Conservation (phyloP, 2,797 vertebrate genomes). For the Setipinna tenuifilis region DNA sequence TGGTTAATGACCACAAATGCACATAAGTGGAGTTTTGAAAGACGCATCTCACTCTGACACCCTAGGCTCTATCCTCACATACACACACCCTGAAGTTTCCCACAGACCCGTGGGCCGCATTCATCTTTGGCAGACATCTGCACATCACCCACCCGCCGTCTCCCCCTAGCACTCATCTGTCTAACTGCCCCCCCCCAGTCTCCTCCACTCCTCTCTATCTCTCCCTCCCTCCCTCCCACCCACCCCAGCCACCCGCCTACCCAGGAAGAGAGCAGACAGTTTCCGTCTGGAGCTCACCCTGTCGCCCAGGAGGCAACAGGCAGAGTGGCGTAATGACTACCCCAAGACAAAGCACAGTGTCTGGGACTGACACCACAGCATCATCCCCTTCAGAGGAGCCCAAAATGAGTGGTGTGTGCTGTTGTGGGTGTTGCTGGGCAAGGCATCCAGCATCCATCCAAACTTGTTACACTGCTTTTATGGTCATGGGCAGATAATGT, state of each 20-base stretch:
- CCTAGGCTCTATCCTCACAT: background rate
- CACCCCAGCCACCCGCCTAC: background rate
- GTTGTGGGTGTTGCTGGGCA: background rate
- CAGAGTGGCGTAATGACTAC: background rate
- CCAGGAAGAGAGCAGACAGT: background rate
- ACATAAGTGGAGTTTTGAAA: too few species aligned
- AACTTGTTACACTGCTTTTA: slow-evolving; percentile 2
- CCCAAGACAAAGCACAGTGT: background rate
- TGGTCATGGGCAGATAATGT: background rate
- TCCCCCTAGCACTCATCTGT: background rate
- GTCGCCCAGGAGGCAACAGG: slow-evolving; percentile 15
- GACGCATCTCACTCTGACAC: too few species aligned
- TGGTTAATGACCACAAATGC: too few species aligned
- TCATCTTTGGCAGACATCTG: background rate
- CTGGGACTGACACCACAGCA: background rate
- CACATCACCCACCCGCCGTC: background rate
- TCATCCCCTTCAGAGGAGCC: background rate
- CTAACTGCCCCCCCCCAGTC: background rate
- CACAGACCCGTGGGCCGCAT: background rate
- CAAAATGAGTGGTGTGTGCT: background rate
- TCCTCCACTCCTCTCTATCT: background rate
- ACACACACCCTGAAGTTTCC: background rate
- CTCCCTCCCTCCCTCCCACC: background rate
- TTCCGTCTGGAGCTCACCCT: slow-evolving; percentile 14
- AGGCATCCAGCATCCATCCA: background rate